Evolutionary conservation across 2,888 invertebrate species (phyloP).

Genomic region (Trichacis sp.): DNA sequence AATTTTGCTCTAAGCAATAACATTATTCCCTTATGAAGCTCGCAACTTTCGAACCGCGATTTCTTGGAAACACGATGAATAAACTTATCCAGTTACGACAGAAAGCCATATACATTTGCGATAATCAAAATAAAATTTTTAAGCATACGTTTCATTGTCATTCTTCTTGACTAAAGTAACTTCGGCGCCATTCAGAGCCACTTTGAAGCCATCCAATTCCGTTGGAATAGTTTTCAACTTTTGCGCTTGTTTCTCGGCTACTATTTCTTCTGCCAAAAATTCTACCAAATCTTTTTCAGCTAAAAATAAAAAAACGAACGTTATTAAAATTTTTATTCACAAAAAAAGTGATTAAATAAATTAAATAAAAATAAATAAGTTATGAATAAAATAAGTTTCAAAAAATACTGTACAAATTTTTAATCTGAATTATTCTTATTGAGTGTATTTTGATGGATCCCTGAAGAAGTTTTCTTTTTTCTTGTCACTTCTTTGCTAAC

Average conservation of each 20-base stretch:
- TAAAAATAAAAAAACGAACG: constrained; percentile 60
- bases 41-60: too few species aligned
- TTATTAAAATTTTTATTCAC: neutral
- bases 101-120: too few species aligned
- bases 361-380: too few species aligned
- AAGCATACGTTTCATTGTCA: constrained; percentile 78
- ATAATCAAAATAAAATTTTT: neutral
- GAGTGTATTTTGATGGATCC: too few species aligned
- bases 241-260: constrained; percentile 88
- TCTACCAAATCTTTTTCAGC: constrained; percentile 90
- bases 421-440: neutral
- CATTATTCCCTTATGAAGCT: too few species aligned
- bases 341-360: too few species aligned
- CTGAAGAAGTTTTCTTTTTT: too few species aligned
- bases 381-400: too few species aligned
- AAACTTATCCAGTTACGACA: too few species aligned
- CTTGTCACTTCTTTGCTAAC: too few species aligned
- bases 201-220: constrained; percentile 84
- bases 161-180: constrained; percentile 83
- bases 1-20: too few species aligned
- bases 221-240: constrained; percentile 81
- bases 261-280: constrained; percentile 93
- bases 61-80: too few species aligned
- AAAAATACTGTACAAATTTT: neutral
- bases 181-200: constrained; percentile 85